Evolutionary conservation across 1,140 invertebrate genomes (phyloP), one percentile per base, ranked within the genome.

Genomic region (Mycetomoellerius zeteki): DNA sequence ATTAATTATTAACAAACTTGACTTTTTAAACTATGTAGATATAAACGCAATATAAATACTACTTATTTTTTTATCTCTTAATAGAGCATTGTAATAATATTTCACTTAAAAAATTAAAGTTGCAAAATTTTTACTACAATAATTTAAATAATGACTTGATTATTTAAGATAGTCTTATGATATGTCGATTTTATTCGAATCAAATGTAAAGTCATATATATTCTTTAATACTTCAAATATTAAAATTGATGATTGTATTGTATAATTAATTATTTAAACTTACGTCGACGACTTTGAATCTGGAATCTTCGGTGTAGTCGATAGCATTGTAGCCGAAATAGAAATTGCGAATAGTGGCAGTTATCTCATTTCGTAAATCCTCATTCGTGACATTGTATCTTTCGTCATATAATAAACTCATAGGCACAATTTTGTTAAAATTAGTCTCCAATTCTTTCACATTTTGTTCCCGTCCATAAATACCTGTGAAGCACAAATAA

Each of bases 371-470:
- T 3, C 92, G 92, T 6, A 94, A 75, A 89, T 30, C 7, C 16
- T 19, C 19, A 89, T 52, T 27, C 0, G 94, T 16, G 92, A 24
- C 3, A 0, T 33, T 21, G 10, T 96, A 95, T 0, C 96, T 96
- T 12, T 97, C 96, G 85, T 96, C 96, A 86, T 96, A 97, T 50
- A 97, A 93, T 2, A 97, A 92, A 47, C 95, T 96, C 0, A 97
- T 94, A 0, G 97, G 97, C 8, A 96, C 94, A n/a, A 97, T 93
- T 4, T 94, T 92, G 0, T 96, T 92, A 78, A 97, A 97, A 2
- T 96, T 94, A 0, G 95, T 88, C 78, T 96, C 95, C 54, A 97
- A 95, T 16, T 60, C 64, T 10, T 92, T 90, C 0, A 89, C 60
- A 3, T 24, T 91, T 67, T 24, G 91, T 58, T 19, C 91, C 88